Conservation (phyloP, 2,113 vertebrate genomes). For the Tamias sibiricus region DNA sequence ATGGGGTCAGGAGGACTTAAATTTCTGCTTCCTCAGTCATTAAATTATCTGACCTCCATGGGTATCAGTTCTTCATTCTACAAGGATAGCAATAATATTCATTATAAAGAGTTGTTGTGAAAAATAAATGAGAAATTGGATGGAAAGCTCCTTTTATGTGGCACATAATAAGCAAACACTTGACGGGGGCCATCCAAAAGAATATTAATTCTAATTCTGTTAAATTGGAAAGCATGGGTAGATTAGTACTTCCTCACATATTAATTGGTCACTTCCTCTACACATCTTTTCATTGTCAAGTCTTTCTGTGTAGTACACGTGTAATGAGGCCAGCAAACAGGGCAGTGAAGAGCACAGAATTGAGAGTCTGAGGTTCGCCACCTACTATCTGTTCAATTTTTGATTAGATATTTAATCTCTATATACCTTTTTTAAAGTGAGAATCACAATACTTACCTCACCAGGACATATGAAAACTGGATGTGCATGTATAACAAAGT, state of each 20-base stretch:
- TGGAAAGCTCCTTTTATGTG: background rate
- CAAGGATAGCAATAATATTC: background rate
- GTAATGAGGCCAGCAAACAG: background rate
- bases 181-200: background rate
- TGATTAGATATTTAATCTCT: background rate
- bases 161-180: background rate
- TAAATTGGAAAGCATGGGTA: background rate
- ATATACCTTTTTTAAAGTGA: background rate
- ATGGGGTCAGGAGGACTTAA: background rate
- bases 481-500: background rate
- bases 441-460: background rate
- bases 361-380: accelerated
- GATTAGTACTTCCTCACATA: background rate
- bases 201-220: background rate
- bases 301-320: background rate
- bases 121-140: background rate
- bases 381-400: background rate
- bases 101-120: background rate
- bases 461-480: background rate
- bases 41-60: background rate
- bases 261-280: background rate
- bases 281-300: background rate
- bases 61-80: background rate
- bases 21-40: background rate
- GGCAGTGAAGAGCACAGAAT: background rate